Percentiles rank a stretch among this genome's conserved stretches.
Evolutionary conservation across 53 echinoderm and acorn worm genomes (phyloP).

Genomic region (Zoroaster sp.): DNA sequence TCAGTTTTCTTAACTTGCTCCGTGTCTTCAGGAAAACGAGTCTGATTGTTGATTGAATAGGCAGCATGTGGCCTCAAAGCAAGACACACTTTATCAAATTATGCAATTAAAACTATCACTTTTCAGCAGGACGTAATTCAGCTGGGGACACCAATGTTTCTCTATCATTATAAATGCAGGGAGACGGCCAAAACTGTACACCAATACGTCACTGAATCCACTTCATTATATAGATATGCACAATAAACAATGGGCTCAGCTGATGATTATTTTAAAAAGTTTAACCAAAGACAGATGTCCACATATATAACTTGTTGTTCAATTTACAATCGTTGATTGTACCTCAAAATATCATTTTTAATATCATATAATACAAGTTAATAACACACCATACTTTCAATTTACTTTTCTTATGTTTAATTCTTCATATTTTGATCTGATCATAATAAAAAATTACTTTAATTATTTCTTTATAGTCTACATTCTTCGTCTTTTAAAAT

Average conservation of each 20-base stretch:
- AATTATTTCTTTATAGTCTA: conserved; percentile 49
- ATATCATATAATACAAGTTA: conserved; percentile 34
- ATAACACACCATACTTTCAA: conserved; percentile 37
- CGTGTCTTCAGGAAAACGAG: too few relatives aligned
- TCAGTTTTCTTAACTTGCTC: too few relatives aligned
- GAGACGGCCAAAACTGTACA: background rate
- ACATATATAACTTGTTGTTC: background rate
- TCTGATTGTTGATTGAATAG: too few relatives aligned
- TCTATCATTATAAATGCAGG: background rate
- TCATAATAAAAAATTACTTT: conserved; percentile 50
- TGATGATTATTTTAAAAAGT: background rate
- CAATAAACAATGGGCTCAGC: background rate
- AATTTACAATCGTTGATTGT: conserved; percentile 7
- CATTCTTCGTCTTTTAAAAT: conserved; percentile 54
- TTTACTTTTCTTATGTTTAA: background rate
- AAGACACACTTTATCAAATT: too few relatives aligned
- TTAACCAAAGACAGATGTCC: background rate
- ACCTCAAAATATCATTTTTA: conserved; percentile 40
- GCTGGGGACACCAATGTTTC: background rate
- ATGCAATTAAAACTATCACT: background rate
- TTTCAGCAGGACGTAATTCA: background rate
- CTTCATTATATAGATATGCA: background rate
- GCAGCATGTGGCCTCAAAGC: too few relatives aligned
- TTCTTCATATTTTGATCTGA: background rate
- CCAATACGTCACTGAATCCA: background rate